Base-by-base conservation (phyloP, 2,888 invertebrate genomes). In the Anagyrus pseudococci region DNA sequence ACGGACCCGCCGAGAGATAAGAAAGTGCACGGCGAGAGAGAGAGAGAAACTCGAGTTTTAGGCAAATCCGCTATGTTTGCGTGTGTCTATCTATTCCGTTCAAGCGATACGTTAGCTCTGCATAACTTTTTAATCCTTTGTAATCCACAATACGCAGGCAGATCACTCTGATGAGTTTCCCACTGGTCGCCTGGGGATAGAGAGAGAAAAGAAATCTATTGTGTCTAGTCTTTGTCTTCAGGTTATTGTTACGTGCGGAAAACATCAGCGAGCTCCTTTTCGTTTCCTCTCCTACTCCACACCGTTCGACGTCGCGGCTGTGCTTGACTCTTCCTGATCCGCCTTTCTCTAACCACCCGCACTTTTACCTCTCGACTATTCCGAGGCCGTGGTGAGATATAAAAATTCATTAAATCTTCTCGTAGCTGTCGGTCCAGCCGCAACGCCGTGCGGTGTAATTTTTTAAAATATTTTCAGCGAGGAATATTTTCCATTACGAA, bases 191-290 rank as follows among this genome's bases (percentile, higher is more conserved):
- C n/a, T n/a, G n/a, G n/a, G n/a, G n/a, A n/a, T n/a, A n/a, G n/a
- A 19, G 25, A 19, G 2, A 25, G 26, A 47, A 44, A 17, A 23
- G 17, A 7, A 3, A 26, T n/a, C 53, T 55, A 58, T 63, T 58
- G 58, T 63, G 41, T 37, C 25, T 17, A 8, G 15, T 48, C 43
- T 62, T 62, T 62, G 62, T 62, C 58, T 62, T 48, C 25, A 19
- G 41, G 60, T 64, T 60, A 64, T 57, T 64, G 59, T 64, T 64
- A 59, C 57, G 44, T 52, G 58, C 62, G 58, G 48, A 49, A 62
- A 62, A 62, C 57, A 48, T 50, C 47, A 41, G 40, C 40, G 48
- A 33, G 53, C 43, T 57, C 62, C 53, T 57, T 62, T 62, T 62
- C 58, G 40, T 29, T 44, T 15, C 63, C 64, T 64, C 66, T 52